Conservation (phyloP, 1,140 invertebrate genomes). For the Tetramorium alpestre region DNA sequence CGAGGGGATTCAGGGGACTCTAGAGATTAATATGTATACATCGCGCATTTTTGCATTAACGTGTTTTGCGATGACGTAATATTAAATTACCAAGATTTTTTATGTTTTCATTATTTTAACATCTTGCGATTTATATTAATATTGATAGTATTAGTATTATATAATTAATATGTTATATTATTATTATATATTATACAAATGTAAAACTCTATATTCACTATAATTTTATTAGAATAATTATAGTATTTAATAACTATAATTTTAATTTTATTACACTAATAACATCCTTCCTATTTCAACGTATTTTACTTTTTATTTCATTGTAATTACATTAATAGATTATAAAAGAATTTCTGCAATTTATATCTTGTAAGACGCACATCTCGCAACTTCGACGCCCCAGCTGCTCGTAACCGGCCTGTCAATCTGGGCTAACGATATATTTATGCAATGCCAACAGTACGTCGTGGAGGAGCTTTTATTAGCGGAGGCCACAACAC, state of each 20-base stretch:
- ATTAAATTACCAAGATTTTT: not conserved
- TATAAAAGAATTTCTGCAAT: not conserved
- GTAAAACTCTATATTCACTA: not conserved
- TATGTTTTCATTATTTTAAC: not conserved
- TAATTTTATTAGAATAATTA: not conserved
- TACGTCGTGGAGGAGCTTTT: constrained; percentile 48
- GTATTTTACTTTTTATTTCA: not conserved
- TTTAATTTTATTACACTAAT: not conserved
- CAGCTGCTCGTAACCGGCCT: constrained; percentile 35
- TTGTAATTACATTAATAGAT: not conserved
- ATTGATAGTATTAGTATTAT: not conserved
- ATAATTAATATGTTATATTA: not conserved
- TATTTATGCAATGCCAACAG: constrained; percentile 61
- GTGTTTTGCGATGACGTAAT: not conserved
- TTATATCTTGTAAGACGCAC: not conserved
- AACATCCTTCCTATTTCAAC: not conserved
- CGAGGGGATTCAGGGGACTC: not conserved
- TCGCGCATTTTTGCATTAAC: not conserved
- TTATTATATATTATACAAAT: not conserved
- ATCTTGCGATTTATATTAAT: not conserved
- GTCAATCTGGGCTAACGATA: constrained; percentile 70
- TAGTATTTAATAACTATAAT: no score
- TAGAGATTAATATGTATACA: not conserved
- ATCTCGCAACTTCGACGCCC: not conserved
- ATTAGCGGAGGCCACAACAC: constrained; percentile 43